phyloP scores from a whole-genome alignment of 2,797 vertebrate genomes.

The Otus scops region DNA sequence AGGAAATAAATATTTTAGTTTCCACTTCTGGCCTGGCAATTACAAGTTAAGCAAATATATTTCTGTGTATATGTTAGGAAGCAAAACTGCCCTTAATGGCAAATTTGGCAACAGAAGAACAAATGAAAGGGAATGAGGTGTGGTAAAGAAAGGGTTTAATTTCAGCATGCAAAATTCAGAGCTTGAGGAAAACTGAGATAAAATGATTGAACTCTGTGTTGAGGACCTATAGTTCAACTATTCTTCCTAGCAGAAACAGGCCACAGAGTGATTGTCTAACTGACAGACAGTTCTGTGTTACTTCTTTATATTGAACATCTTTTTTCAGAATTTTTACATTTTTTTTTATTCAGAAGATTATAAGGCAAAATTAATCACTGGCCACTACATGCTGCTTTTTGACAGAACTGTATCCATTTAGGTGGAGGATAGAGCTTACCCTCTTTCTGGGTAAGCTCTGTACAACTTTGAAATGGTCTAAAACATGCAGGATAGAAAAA shows the following conservation, averaged over 20 bases:
- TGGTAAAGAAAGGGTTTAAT: neutral
- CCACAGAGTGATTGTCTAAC: neutral
- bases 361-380: neutral
- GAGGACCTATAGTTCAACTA: neutral
- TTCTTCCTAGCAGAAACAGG: neutral
- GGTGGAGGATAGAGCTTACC: neutral
- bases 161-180: neutral
- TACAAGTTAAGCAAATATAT: neutral
- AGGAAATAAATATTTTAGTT: neutral
- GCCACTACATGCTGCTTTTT: neutral
- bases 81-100: neutral
- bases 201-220: neutral
- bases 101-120: neutral
- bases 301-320: neutral
- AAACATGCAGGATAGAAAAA: neutral
- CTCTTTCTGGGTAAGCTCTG: neutral
- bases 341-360: neutral
- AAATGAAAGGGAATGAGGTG: neutral
- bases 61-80: neutral
- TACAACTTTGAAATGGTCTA: neutral
- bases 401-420: neutral
- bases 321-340: neutral
- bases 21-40: neutral
- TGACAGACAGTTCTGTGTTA: neutral
- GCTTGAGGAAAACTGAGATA: neutral